Percentiles rank a stretch among this genome's conserved stretches.
Evolutionary conservation across 2,888 invertebrate species (phyloP).

Genomic region (Branchinecta sandiegonensis): DNA sequence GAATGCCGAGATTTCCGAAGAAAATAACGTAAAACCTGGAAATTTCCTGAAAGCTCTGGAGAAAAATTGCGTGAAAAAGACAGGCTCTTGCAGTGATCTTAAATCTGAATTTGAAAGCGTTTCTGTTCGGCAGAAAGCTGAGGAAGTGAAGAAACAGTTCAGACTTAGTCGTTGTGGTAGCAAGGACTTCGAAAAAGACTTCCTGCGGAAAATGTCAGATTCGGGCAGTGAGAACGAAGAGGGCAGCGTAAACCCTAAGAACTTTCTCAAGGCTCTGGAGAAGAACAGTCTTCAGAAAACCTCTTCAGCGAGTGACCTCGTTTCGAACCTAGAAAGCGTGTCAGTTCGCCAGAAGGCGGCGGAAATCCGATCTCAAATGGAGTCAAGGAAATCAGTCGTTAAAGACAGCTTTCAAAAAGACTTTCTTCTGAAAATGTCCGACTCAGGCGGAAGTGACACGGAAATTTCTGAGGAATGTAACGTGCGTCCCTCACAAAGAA

Average conservation of each 20-base stretch:
- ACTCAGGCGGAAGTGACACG: slow-evolving; percentile 2
- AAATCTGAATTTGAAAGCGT: slow-evolving; percentile 13
- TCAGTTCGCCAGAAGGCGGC: slow-evolving; percentile 10
- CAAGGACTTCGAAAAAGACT: slow-evolving; percentile 1
- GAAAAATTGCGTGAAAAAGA: background rate
- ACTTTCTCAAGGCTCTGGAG: slow-evolving; percentile 5
- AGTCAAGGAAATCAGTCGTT: background rate
- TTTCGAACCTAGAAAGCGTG: background rate
- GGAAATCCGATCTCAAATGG: slow-evolving; percentile 3
- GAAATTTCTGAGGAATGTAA: background rate
- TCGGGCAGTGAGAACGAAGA: slow-evolving; percentile 14
- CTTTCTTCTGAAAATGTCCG: background rate
- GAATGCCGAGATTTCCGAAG: slow-evolving; percentile 6
- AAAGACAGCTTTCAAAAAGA: slow-evolving; percentile 16
- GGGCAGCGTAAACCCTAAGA: background rate
- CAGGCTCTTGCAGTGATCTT: slow-evolving; percentile 2
- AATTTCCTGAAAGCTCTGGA: background rate
- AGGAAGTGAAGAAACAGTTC: slow-evolving; percentile 7
- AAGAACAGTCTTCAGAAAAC: background rate
- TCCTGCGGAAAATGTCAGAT: background rate
- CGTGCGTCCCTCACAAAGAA: background rate
- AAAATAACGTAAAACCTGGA: slow-evolving; percentile 1
- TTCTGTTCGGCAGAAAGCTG: slow-evolving; percentile 11
- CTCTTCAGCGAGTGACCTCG: slow-evolving; percentile 1
- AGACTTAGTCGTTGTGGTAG: background rate